Evolutionary conservation across 2,797 vertebrate species (phyloP).

Genomic region (Sebastes nivosus): DNA sequence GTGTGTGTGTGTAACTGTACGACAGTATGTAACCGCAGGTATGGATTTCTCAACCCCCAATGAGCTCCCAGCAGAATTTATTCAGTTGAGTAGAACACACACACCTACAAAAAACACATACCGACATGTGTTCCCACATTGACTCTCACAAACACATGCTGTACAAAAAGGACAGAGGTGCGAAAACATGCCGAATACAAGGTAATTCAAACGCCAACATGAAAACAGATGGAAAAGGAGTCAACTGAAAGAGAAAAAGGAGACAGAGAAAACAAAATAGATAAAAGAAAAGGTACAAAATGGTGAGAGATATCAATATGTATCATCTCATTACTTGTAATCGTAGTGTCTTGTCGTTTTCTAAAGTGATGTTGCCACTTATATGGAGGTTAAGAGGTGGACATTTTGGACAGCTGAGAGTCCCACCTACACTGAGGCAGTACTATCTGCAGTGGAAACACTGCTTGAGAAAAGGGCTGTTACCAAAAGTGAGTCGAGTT

Average conservation of each 20-base stretch:
- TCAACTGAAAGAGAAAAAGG: background rate
- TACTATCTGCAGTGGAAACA: too few relatives aligned
- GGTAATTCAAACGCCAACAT: background rate
- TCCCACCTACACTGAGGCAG: too few relatives aligned
- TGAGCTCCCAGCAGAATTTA: constrained; percentile 59
- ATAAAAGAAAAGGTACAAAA: background rate
- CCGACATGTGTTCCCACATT: background rate
- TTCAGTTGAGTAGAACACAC: constrained; percentile 21
- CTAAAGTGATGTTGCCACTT: background rate
- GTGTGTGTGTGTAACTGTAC: constrained; percentile 17
- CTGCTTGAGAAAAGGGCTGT: background rate
- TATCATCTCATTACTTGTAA: constrained; percentile 1
- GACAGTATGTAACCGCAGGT: constrained; percentile 59
- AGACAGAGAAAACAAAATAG: background rate
- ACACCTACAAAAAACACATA: background rate
- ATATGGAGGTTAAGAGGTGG: background rate
- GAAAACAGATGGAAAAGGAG: background rate
- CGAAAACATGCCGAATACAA: constrained; percentile 5
- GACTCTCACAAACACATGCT: background rate
- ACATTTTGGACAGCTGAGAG: background rate
- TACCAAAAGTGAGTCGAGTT: too few relatives aligned
- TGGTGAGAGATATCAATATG: background rate
- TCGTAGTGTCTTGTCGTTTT: background rate
- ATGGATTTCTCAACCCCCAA: constrained; percentile 51
- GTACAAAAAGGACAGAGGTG: constrained; percentile 1